Evolutionary conservation across 1,140 invertebrate species (phyloP), one percentile per base, ranked within the genome.

Genomic region (Bombus terrestris): DNA sequence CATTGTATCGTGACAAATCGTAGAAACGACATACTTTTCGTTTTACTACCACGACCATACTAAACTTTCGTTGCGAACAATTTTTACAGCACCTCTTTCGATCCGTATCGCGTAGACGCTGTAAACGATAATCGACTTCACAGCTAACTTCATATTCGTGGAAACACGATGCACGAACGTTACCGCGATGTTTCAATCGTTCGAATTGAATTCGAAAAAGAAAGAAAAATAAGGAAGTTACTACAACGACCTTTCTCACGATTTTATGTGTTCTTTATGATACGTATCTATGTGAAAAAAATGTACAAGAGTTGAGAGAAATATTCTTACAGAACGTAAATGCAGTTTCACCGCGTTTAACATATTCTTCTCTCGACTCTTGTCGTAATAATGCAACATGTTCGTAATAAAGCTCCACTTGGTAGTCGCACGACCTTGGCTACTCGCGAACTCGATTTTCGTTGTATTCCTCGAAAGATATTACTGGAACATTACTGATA

Each of bases 401-500:
- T 84, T 84, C 85, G 81, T 83, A 87, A 81, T 81, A 77, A 89
- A 90, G 85, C 80, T 90, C 81, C 74, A 83, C 85, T 87, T 74
- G 37, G 77, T 89, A 76, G 77, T 66, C 73, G 82, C 78, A 64
- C 78, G 88, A 87, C 88, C 89, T 90, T 90, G 89, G 71, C 76
- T 81, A 81, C n/a, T 71, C 59, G 85, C 68, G 47, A 87, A 83
- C 71, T 80, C 77, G 66, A 73, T 83, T 59, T 83, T 78, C 53
- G 41, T 59, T 37, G 15, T 83, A 59, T 68, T 73, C 22, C 22
- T 28, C 71, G 25, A 75, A 22, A 9, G 25, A 64, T n/a, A 57
- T 78, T 64, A 37, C 57, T 1, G 12, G 4, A n/a, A 62, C 3
- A n/a, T 62, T 13, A n/a, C 3, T 62, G 39, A 72, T 85, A 72